Percentiles rank a stretch among this genome's conserved stretches.
Conservation (phyloP, 2,113 vertebrate genomes). For the Callipepla californica region DNA sequence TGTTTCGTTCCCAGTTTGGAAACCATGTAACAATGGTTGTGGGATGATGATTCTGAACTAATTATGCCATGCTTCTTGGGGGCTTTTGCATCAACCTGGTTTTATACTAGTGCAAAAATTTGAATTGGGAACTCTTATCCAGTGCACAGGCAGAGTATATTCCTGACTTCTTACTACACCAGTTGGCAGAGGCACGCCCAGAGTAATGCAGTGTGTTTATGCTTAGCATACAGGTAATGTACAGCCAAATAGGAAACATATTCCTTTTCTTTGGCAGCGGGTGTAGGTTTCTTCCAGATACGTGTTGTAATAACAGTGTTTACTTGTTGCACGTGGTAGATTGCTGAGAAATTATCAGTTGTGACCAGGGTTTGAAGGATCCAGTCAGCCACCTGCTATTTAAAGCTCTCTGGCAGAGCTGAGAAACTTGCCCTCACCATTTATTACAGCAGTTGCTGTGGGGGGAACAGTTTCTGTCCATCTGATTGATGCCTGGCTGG, state of each 20-base stretch:
- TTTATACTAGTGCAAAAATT: not conserved
- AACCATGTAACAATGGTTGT: not conserved
- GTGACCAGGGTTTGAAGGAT: not conserved
- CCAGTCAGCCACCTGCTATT: not conserved
- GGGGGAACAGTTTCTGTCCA: not conserved
- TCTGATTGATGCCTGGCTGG: not conserved
- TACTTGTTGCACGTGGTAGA: not conserved
- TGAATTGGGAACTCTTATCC: not conserved
- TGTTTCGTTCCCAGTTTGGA: not conserved
- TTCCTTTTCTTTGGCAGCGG: not conserved
- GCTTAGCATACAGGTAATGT: not conserved
- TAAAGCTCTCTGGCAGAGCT: not conserved
- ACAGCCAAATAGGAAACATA: not conserved
- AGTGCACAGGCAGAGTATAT: not conserved
- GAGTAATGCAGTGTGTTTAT: not conserved
- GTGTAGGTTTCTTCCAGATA: not conserved
- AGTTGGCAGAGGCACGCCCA: not conserved
- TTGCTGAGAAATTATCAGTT: not conserved
- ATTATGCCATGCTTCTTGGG: not conserved
- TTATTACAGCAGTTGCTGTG: not conserved
- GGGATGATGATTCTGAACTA: not conserved
- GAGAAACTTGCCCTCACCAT: not conserved
- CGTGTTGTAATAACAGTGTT: not conserved
- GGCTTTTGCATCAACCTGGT: not conserved
- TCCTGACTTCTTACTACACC: not conserved